Evolutionary conservation across 92 coral and sea anemone genomes (phyloP), one percentile per base, ranked within the genome.

Genomic region (Ricordea florida): DNA sequence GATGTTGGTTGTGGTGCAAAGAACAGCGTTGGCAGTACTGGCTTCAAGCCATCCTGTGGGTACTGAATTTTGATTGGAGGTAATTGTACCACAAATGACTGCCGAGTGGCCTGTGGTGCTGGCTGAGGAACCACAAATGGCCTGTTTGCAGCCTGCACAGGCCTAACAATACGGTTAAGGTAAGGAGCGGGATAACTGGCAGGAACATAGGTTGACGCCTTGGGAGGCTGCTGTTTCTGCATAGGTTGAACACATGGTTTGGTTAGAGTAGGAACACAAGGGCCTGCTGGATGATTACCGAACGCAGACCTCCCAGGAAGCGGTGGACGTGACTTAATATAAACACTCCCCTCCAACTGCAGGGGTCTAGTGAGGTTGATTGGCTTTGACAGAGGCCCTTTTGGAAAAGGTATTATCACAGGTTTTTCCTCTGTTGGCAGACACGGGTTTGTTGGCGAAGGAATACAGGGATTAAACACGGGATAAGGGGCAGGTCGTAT

Each of bases 391-490:
- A 53, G 27, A 1, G 21, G 23, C 20, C 48, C 23, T 2, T 27
- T 22, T 20, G 52, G 41, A 15, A 36, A 16, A 5, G 55, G 63
- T 11, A 24, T 69, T 17, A 26, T 3, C 17, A 22, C 15, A 37
- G 41, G 51, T 21, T 37, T 53, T 35, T 4, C 52, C 8, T 11
- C 14, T 27, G 26, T 41, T 29, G 69, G 37, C 40, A 13, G 27
- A 30, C 80, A 73, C 2, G 60, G 80, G 34, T 73, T 73, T 58
- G 60, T 60, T 58, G 33, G 49, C 16, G 70, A 73, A 58, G 80
- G 70, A 69, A 73, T 61, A 64, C 80, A 73, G 67, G 80, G 80
- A 25, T 69, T 52, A 29, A 43, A 13, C 36, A 57, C 46, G 17
- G 63, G 59, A 21, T 52, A 50, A 2, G 65, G 53, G 7, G 27